Evolutionary conservation across 2,888 invertebrate genomes (phyloP).

Genomic region (Schizaphis graminum): DNA sequence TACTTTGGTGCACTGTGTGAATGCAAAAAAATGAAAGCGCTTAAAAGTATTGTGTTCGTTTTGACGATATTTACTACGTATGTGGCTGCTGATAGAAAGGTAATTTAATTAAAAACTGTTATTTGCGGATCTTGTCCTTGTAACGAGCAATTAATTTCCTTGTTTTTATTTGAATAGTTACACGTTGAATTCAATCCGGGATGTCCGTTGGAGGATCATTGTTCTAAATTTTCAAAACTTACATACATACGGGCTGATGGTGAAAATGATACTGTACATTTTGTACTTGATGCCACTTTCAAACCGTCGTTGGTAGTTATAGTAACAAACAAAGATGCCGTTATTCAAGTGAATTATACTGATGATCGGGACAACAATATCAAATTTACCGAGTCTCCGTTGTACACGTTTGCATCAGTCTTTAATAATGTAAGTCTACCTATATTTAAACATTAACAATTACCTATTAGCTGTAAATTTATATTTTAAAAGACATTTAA

Average conservation of each 20-base stretch:
- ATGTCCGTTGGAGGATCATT: not conserved
- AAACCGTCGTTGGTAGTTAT: conserved; percentile 76
- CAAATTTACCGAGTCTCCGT: conserved; percentile 72
- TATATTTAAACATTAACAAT: not conserved
- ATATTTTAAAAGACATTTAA: not conserved
- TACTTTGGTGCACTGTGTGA: not conserved
- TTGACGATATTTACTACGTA: not conserved
- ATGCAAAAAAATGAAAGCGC: conserved; percentile 17
- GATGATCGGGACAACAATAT: conserved; percentile 71
- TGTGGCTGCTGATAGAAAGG: conserved; percentile 22
- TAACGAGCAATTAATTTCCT: not conserved
- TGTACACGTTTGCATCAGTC: conserved; percentile 76
- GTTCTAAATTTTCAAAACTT: conserved; percentile 68
- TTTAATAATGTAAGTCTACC: conserved; percentile 75
- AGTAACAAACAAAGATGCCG: conserved; percentile 72
- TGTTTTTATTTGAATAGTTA: conserved; percentile 9
- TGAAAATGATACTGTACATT: conserved; percentile 76
- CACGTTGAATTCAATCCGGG: conserved; percentile 43
- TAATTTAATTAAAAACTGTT: not conserved
- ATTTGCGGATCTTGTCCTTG: not conserved
- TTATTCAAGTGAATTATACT: conserved; percentile 74
- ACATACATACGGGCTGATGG: conserved; percentile 76
- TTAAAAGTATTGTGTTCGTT: not conserved
- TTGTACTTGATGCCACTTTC: conserved; percentile 78
- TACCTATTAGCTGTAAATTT: not conserved